These are phyloP conservation scores for Mellilla xanthometata DNA, from an alignment of 2,888 invertebrate genomes.

Conservation along the genomic window DNA sequence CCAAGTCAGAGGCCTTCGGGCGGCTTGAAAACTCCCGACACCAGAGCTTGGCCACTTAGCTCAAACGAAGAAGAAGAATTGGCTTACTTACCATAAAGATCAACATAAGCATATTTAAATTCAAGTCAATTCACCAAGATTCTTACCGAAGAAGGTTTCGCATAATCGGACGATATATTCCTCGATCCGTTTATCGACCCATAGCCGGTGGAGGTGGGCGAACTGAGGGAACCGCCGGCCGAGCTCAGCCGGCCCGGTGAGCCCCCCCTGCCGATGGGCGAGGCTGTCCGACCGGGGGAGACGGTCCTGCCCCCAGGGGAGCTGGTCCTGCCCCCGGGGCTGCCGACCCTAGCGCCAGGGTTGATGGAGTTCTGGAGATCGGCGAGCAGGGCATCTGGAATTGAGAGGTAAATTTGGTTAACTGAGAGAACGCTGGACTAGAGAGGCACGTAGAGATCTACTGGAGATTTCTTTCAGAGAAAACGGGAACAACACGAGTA, in stretches of 20 bases:
- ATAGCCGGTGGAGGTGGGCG: slow-evolving; percentile 85
- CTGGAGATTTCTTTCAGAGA: no score
- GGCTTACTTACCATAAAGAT: no score
- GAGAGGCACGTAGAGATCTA: no score
- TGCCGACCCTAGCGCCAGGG: slow-evolving; percentile 82
- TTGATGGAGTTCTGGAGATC: slow-evolving; percentile 97
- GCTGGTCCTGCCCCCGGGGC: slow-evolving; percentile 59
- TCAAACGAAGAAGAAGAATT: no score
- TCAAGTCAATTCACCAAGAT: no score
- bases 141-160: slow-evolving; percentile 85
- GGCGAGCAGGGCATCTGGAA: slow-evolving; percentile 96
- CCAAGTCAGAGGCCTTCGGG: no score
- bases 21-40: no score
- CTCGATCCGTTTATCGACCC: slow-evolving; percentile 90
- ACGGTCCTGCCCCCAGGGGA: slow-evolving; percentile 75
- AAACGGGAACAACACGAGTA: no score
- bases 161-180: slow-evolving; percentile 72
- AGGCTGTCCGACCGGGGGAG: slow-evolving; percentile 33
- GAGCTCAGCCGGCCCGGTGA: slow-evolving; percentile 83
- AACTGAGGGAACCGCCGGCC: slow-evolving; percentile 74
- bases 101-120: no score
- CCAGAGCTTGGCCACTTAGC: no score
- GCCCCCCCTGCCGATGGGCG: slow-evolving; percentile 59
- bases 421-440: no score
- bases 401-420: no score